Conservation (phyloP, 2,797 vertebrate species). For the Myripristis jacobus region DNA sequence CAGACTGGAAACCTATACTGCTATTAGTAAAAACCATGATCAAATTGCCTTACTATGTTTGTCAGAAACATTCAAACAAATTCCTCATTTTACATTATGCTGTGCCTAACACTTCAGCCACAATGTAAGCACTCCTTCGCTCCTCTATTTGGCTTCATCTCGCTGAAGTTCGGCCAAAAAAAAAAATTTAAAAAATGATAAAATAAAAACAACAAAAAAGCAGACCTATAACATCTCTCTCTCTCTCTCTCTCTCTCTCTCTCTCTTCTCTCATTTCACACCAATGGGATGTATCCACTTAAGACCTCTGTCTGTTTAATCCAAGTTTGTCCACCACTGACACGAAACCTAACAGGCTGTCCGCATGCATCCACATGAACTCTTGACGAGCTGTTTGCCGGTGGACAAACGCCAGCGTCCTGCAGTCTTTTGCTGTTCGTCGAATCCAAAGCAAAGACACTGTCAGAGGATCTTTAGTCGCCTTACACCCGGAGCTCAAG, state of each 20-base stretch:
- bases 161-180: slow-evolving; percentile 54
- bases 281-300: slow-evolving; percentile 48
- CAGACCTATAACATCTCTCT: slow-evolving; percentile 2
- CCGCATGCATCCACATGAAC: slow-evolving; percentile 17
- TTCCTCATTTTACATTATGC: slow-evolving; percentile 66
- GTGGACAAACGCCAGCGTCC: not conserved
- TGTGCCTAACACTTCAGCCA: slow-evolving; percentile 80
- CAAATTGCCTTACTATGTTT: slow-evolving; percentile 85
- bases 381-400: not conserved
- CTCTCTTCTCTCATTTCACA: slow-evolving; percentile 31
- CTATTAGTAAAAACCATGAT: slow-evolving; percentile 77
- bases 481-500: not conserved
- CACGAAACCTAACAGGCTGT: slow-evolving; percentile 9
- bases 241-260: slow-evolving; percentile 16
- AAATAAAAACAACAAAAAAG: slow-evolving; percentile 7
- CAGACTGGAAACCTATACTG: slow-evolving; percentile 61
- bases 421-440: not conserved
- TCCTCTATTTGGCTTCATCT: slow-evolving; percentile 61
- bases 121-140: slow-evolving; percentile 70
- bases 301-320: slow-evolving; percentile 4
- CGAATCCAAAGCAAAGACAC: not conserved
- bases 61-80: slow-evolving; percentile 54
- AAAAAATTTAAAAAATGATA: no score
- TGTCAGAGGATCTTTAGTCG: not conserved
- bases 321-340: slow-evolving; percentile 3